These are phyloP conservation scores for Lichenostomus cassidix DNA, from an alignment of 2,113 vertebrate species.

Conservation along the genomic window DNA sequence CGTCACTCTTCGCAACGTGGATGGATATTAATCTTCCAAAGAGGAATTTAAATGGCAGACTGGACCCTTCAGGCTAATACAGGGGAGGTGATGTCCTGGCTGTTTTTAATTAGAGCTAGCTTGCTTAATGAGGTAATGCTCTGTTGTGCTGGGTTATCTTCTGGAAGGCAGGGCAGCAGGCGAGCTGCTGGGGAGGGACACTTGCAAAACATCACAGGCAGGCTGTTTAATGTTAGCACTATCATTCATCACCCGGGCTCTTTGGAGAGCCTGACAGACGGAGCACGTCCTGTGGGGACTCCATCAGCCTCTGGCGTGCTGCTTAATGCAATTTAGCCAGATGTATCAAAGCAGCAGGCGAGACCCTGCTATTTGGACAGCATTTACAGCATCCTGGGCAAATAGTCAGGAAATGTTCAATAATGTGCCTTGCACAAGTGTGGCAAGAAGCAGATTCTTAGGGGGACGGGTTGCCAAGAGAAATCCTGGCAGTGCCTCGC, in stretches of 20 bases:
- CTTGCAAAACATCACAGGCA: slow-evolving; percentile 54
- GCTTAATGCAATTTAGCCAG: slow-evolving; percentile 55
- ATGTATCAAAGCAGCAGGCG: slow-evolving; percentile 49
- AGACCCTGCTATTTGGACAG: slow-evolving; percentile 64
- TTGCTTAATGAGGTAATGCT: slow-evolving; percentile 71
- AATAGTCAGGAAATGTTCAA: slow-evolving; percentile 74
- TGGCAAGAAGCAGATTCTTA: slow-evolving; percentile 56
- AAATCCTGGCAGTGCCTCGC: slow-evolving; percentile 36
- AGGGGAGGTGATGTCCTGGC: slow-evolving; percentile 35
- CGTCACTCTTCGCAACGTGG: not conserved
- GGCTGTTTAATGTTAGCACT: slow-evolving; percentile 65
- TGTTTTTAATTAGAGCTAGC: slow-evolving; percentile 68
- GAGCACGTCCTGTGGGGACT: slow-evolving; percentile 49
- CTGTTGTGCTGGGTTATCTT: slow-evolving; percentile 64
- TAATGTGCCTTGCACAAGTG: slow-evolving; percentile 61
- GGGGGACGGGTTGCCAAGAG: slow-evolving; percentile 17
- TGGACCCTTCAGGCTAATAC: not conserved
- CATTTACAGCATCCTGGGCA: slow-evolving; percentile 61
- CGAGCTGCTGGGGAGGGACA: slow-evolving; percentile 55
- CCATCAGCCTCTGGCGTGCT: slow-evolving; percentile 45
- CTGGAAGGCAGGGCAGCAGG: slow-evolving; percentile 64
- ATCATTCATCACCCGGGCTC: slow-evolving; percentile 60
- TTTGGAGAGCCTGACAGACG: slow-evolving; percentile 62
- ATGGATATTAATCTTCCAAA: slow-evolving; percentile 27
- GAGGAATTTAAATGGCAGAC: slow-evolving; percentile 14